A percentile compares a stretch with the other conserved stretches of the same genome.
Evolutionary conservation across 2,888 invertebrate genomes (phyloP).

Genomic region (Macrosiphum euphorbiae): DNA sequence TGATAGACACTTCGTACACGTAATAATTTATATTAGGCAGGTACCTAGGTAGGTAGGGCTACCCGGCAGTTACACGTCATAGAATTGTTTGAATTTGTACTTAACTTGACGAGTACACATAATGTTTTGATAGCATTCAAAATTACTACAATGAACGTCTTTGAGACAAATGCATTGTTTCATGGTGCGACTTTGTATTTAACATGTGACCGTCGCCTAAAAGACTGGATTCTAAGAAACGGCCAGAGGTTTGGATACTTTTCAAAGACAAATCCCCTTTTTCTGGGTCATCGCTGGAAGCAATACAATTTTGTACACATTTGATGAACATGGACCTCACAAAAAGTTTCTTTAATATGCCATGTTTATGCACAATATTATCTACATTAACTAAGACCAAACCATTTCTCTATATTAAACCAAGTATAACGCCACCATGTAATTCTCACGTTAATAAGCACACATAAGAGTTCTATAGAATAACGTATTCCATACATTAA

Average conservation of each 20-base stretch:
- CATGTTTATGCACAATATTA: no score
- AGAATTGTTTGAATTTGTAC: background rate
- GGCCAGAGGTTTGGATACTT: background rate
- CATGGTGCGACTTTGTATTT: background rate
- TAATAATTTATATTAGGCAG: background rate
- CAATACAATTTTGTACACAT: background rate
- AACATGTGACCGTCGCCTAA: background rate
- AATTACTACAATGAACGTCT: background rate
- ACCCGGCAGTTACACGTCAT: no score
- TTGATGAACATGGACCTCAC: no score
- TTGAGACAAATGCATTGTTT: background rate
- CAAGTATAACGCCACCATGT: no score
- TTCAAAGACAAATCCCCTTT: background rate
- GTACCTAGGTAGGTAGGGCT: no score
- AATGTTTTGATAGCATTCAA: background rate
- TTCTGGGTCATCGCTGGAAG: background rate
- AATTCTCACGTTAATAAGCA: no score
- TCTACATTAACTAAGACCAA: no score
- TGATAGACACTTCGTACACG: background rate
- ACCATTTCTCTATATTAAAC: no score
- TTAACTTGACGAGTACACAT: background rate
- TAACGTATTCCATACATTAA: no score
- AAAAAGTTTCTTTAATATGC: background rate
- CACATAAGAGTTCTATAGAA: no score
- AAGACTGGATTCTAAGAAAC: no score